Evolutionary conservation across 2,113 vertebrate genomes (phyloP), one percentile per base, ranked within the genome.

Genomic region (Numenius arquata): DNA sequence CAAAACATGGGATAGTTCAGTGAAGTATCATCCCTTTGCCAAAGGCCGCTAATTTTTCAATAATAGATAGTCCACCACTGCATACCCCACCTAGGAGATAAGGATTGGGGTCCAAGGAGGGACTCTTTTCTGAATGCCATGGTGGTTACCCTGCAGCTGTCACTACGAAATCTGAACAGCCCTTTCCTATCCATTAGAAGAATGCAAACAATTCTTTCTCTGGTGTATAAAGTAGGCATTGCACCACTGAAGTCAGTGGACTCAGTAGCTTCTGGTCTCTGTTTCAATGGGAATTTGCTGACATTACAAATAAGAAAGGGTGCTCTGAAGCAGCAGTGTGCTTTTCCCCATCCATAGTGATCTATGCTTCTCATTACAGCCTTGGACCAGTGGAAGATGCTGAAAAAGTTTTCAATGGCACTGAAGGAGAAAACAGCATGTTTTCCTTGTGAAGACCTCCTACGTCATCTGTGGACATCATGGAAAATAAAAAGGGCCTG

Each of bases 361-460:
- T 22, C 41, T 94, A 1, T 71, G 45, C 86, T 96, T 98, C 65
- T 97, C 62, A 61, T 95, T 89, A 41, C 86, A 98, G 98, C 66
- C 23, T 23, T 58, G 36, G 50, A 34, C 26, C 25, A 25, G 11
- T 1, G 6, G 95, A 89, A 96, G 96, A 95, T 29, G 16, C 11
- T 71, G 92, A 91, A 55, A 90, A 85, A 45, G 66, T 85, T 65
- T 89, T 96, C 45, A 76, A 16, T 5, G 90, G 27, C 4, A 17
- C 62, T 55, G 97, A 97, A 82, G 97, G 94, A 18, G 98, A 98
- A 72, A 97, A 97, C 2, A 94, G 67, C 62, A 40, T 98, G 36
- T 98, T 97, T 79, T 81, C 89, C 15, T 88, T 98, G 36, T 98
- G 88, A 95, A 45, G 30, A 52, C 7, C 29, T 61, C 53, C 75